Base-by-base conservation (phyloP, 1,140 invertebrate genomes). In the Diploscapter pachys region DNA sequence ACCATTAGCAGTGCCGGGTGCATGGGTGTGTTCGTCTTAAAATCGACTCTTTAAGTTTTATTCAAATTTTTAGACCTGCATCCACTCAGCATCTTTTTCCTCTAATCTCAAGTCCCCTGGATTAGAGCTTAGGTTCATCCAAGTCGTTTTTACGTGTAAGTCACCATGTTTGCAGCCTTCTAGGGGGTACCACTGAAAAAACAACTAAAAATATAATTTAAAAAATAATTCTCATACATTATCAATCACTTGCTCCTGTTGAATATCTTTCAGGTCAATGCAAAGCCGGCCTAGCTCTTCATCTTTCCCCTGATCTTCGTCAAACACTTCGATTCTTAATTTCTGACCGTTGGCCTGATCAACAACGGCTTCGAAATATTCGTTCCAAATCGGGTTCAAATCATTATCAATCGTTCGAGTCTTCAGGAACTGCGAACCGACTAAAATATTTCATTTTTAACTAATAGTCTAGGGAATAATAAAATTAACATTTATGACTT, bases 161-260 rank as follows among this genome's bases (percentile, higher is more conserved):
- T 85, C 81, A 5, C 83, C 83, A 64, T 85, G 84, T 71, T 85
- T 85, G 69, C 84, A 85, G 3, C 78, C 84, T 75, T 85, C 83
- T 48, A 85, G 51, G 54, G 83, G 81, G 66, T 75, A 85, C 83
- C 83, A 85, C 78, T 31, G 31, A 31, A 31, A 31, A 31, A 31
- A 31, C 31, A 31, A 31, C 31, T 31, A 31, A 31, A 31, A 31
- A 31, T 31, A 31, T 31, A 31, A 31, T 31, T 31, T 31, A 31
- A 31, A 31, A 31, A 31, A 31, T 31, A 31, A 31, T 31, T 31
- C 31, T 31, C 31, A 31, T 31, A 31, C 31, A 31, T 78, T 74
- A 13, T 82, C 78, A 50, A 83, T 78, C 56, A 63, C 70, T 62
- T 78, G 69, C 53, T 56, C 67, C 2, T 62, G 62, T 67, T 66